Percentiles rank a stretch among this genome's conserved stretches.
Evolutionary conservation across 1,140 invertebrate genomes (phyloP).

Genomic region (Vollenhovia emeryi): DNA sequence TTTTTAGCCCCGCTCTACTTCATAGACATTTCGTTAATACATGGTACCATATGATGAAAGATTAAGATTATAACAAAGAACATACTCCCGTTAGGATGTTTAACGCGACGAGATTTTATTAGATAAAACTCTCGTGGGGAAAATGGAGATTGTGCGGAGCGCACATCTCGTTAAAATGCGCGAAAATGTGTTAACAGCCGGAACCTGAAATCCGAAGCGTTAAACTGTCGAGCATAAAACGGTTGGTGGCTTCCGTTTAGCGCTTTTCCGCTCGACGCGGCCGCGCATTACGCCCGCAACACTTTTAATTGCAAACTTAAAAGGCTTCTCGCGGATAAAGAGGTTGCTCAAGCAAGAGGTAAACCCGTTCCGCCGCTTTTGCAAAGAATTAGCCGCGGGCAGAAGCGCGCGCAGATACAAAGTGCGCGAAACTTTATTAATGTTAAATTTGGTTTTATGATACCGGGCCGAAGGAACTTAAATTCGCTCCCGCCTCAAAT

Average conservation of each 20-base stretch:
- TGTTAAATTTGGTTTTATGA: slow-evolving; percentile 65
- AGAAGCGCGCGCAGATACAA: slow-evolving; percentile 58
- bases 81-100: neutral
- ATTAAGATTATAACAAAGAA: slow-evolving; percentile 1
- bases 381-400: slow-evolving; percentile 58
- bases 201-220: slow-evolving; percentile 50
- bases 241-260: slow-evolving; percentile 45
- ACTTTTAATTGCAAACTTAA: slow-evolving; percentile 62
- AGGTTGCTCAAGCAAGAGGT: slow-evolving; percentile 52
- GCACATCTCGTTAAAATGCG: slow-evolving; percentile 23
- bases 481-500: slow-evolving; percentile 33
- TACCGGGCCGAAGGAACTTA: slow-evolving; percentile 48
- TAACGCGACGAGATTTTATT: neutral
- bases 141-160: neutral
- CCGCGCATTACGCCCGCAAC: slow-evolving; percentile 7
- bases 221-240: slow-evolving; percentile 50
- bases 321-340: slow-evolving; percentile 53
- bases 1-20: too few relatives aligned
- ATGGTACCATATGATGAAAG: neutral
- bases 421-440: slow-evolving; percentile 63
- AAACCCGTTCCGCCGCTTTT: slow-evolving; percentile 41
- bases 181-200: slow-evolving; percentile 45
- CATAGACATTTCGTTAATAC: neutral
- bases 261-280: slow-evolving; percentile 42
- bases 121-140: neutral